Percentiles rank a stretch among this genome's conserved stretches.
phyloP scores from a whole-genome alignment of 2,888 invertebrate species.

The Cenopis cana region DNA sequence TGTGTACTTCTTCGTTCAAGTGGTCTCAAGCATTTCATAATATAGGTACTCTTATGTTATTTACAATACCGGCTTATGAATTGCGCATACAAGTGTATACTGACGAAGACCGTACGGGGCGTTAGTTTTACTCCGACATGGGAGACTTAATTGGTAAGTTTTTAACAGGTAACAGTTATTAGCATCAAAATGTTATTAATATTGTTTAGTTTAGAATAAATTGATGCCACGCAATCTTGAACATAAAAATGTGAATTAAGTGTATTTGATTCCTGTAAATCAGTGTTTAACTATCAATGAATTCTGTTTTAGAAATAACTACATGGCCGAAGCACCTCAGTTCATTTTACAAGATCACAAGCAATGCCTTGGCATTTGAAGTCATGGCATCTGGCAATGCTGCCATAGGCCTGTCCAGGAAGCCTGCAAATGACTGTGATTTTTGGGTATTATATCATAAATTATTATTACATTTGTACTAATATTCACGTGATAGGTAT shows the following conservation, averaged over 20 bases:
- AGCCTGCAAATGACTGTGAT: slow-evolving; percentile 52
- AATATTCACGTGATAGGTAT: no score
- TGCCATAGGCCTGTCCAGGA: slow-evolving; percentile 59
- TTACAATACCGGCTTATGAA: not conserved
- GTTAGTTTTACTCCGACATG: not conserved
- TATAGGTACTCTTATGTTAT: not conserved
- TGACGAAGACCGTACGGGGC: not conserved
- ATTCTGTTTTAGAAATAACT: slow-evolving; percentile 59
- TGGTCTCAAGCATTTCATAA: no score
- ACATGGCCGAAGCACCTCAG: slow-evolving; percentile 58
- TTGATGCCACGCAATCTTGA: not conserved
- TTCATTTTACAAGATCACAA: slow-evolving; percentile 61
- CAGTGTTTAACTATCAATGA: not conserved
- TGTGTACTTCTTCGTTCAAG: no score
- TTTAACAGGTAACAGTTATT: not conserved
- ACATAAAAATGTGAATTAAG: not conserved
- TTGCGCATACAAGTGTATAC: not conserved
- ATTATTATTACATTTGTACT: no score
- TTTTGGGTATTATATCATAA: slow-evolving; percentile 56
- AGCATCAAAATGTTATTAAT: not conserved
- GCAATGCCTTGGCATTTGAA: slow-evolving; percentile 62
- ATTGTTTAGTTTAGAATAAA: no score
- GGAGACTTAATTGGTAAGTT: slow-evolving; percentile 36
- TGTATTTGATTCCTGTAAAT: not conserved
- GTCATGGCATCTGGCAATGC: slow-evolving; percentile 60